Base-by-base conservation (phyloP, 2,888 invertebrate species). In the Cerceris ruficornis region DNA sequence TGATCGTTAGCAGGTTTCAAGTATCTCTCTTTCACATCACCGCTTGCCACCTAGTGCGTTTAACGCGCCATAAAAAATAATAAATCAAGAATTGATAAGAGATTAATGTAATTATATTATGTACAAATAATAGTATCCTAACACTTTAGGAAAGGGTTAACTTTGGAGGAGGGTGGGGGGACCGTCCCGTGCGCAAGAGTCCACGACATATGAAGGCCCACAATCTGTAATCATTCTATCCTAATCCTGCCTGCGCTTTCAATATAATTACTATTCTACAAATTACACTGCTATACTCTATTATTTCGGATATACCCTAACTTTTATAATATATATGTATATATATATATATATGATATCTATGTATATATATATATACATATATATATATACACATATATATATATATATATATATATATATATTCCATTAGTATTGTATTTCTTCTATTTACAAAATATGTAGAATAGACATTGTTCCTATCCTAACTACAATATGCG, bases 401-500 rank as follows among this genome's bases (percentile, higher is more conserved):
- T 28, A 28, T 28, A 28, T 1, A 28, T 28, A 1, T 28, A 28
- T 28, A 28, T 28, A 28, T 28, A 28, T 28, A 28, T 28, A 81
- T 83, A 87, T 86, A 82, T 84, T 86, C 83, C 85, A 66, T 88
- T 84, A 86, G 81, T 83, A 84, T 82, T 66, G 70, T 80, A 76
- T 71, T 59, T 80, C 72, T 84, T 78, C 84, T 91, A 91, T 91
- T 89, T 91, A 91, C 90, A 91, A 90, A 88, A 87, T 88, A 88
- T 89, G 88, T 90, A 86, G 88, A 89, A 88, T 89, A 90, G 89
- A 90, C 87, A 89, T 85, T 88, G 84, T 87, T 87, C 83, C 88
- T 90, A 90, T 88, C 88, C 88, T 91, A 90, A 90, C 89, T 91
- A 91, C 87, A 84, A 86, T 88, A 89, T 88, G 87, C 89, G 89